Evolutionary conservation across 2,113 vertebrate genomes (phyloP).

Genomic region (Clarias macrocephalus): DNA sequence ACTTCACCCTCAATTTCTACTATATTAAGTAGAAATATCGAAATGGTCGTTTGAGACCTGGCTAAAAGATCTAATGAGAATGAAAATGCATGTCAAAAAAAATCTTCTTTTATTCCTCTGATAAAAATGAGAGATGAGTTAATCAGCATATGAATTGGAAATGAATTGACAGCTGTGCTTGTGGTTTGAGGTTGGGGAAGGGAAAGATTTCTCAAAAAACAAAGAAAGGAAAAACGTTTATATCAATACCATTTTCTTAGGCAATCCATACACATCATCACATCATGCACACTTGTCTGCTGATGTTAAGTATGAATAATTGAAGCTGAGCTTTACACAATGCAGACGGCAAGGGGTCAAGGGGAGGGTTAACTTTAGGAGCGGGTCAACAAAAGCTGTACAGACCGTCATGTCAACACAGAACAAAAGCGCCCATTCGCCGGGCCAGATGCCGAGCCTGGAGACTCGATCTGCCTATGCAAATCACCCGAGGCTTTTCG

Average conservation of each 20-base stretch:
- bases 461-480: constrained; percentile 48
- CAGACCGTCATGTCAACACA: constrained; percentile 42
- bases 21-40: neutral
- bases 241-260: neutral
- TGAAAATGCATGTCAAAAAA: neutral
- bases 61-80: neutral
- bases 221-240: neutral
- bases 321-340: constrained; percentile 18
- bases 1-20: neutral
- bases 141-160: neutral
- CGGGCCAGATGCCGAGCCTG: constrained; percentile 51
- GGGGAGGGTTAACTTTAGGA: constrained; percentile 1
- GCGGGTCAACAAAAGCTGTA: constrained; percentile 47
- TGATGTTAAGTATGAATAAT: constrained; percentile 29
- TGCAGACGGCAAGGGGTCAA: constrained; percentile 14
- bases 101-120: neutral
- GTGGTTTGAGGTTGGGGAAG: neutral
- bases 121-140: neutral
- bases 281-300: neutral
- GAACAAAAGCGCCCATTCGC: constrained; percentile 53
- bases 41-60: neutral
- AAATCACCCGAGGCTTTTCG: constrained; percentile 47
- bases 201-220: neutral
- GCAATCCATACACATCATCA: neutral
- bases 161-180: neutral